Conservation (phyloP, 2,888 invertebrate species). For the Melipona bicolor region DNA sequence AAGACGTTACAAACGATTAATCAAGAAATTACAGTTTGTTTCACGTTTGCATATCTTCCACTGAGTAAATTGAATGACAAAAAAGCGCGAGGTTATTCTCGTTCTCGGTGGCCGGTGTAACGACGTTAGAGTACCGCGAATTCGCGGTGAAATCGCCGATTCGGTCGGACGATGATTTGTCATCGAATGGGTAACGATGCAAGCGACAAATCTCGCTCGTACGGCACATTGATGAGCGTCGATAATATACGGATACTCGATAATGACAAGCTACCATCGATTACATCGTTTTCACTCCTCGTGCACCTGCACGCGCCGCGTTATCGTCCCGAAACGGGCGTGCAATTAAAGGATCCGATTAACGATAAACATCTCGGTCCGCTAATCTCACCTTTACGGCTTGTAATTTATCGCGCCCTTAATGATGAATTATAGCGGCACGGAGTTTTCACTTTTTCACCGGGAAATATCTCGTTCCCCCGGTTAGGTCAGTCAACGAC, state of each 20-base stretch:
- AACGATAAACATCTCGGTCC: constrained; percentile 41
- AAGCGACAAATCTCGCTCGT: constrained; percentile 77
- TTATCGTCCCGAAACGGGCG: constrained; percentile 43
- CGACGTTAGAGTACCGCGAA: constrained; percentile 35
- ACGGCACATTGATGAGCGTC: constrained; percentile 73
- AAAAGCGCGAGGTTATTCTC: background rate
- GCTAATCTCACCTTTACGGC: background rate
- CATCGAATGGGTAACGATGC: constrained; percentile 74
- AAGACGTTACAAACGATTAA: background rate
- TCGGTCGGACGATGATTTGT: constrained; percentile 73
- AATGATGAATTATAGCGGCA: constrained; percentile 30
- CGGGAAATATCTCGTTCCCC: background rate
- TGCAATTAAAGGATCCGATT: constrained; percentile 56
- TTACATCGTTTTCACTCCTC: constrained; percentile 67
- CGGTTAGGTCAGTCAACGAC: too few relatives aligned
- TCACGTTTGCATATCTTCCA: background rate
- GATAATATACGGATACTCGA: constrained; percentile 71
- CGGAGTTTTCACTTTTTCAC: constrained; percentile 10
- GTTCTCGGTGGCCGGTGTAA: too few relatives aligned
- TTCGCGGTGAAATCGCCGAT: constrained; percentile 15
- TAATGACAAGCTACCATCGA: constrained; percentile 72
- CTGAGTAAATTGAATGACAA: background rate
- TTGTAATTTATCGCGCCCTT: constrained; percentile 36
- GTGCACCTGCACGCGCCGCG: constrained; percentile 57
- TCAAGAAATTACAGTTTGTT: background rate